A percentile compares a stretch with the other conserved stretches of the same genome.
These are phyloP conservation scores for Cataglyphis rosenhaueri DNA, from an alignment of 2,888 invertebrate species.

Conservation along the genomic window DNA sequence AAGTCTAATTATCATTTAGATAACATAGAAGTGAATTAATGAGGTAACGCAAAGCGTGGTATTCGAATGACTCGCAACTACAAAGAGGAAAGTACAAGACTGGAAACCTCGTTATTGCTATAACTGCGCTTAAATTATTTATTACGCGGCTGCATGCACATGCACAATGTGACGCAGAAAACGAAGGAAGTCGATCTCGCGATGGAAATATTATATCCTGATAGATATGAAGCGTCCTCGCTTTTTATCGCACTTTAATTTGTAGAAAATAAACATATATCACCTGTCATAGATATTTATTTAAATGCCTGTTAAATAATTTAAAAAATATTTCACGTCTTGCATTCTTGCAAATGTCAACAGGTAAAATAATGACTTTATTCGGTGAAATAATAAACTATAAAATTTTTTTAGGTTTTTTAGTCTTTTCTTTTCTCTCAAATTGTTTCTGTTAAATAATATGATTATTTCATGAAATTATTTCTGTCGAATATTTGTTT, in stretches of 20 bases:
- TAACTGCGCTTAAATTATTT: constrained; percentile 45
- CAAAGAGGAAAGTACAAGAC: neutral
- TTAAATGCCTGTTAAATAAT: neutral
- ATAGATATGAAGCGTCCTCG: neutral
- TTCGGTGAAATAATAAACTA: neutral
- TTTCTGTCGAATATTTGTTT: neutral
- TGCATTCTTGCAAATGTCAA: neutral
- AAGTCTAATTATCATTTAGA: constrained; percentile 37
- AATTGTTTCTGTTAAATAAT: neutral
- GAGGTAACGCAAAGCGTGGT: constrained; percentile 8
- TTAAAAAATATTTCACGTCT: neutral
- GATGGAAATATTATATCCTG: neutral
- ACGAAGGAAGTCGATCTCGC: constrained; percentile 38
- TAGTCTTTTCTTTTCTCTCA: neutral
- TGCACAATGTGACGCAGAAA: constrained; percentile 30
- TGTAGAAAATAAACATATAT: neutral
- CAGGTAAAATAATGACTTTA: neutral
- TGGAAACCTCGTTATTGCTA: constrained; percentile 47
- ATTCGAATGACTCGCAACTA: neutral
- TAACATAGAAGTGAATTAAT: constrained; percentile 28
- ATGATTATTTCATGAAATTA: neutral
- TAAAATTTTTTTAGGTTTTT: neutral
- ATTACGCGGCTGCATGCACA: constrained; percentile 35
- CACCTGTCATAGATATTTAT: neutral
- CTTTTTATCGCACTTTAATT: constrained; percentile 12